A percentile compares a stretch with the other conserved stretches of the same genome.
These are phyloP conservation scores for Copidosoma floridanum DNA, from an alignment of 1,140 invertebrate species.

Conservation along the genomic window DNA sequence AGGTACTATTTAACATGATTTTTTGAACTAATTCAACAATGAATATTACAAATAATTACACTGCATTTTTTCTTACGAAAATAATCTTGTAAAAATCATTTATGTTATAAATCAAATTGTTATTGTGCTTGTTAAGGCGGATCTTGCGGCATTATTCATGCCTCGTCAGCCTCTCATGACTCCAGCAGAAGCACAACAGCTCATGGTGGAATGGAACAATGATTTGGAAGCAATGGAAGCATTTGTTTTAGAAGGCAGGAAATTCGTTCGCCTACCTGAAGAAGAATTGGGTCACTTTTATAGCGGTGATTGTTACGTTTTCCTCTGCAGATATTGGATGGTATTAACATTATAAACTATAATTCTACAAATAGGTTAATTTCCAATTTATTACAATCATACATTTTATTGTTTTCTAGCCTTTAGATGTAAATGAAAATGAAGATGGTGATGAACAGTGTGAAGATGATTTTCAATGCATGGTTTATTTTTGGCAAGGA, in stretches of 20 bases:
- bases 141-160: constrained; percentile 93
- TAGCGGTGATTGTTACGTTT: constrained; percentile 96
- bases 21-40: too few relatives aligned
- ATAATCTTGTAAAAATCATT: too few relatives aligned
- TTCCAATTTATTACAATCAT: constrained; percentile 5
- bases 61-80: too few relatives aligned
- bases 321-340: constrained; percentile 94
- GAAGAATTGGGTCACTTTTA: constrained; percentile 93
- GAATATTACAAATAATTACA: too few relatives aligned
- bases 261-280: constrained; percentile 94
- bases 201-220: constrained; percentile 94
- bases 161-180: constrained; percentile 89
- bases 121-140: too few relatives aligned
- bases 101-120: too few relatives aligned
- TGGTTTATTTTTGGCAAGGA: constrained; percentile 99
- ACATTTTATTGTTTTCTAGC: constrained; percentile 36
- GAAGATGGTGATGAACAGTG: constrained; percentile 67
- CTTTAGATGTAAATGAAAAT: constrained; percentile 62
- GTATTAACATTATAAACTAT: constrained; percentile 42
- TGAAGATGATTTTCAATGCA: constrained; percentile 91
- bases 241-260: constrained; percentile 96
- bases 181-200: constrained; percentile 79
- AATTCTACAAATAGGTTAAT: not conserved
- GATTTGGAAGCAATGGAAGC: constrained; percentile 96
- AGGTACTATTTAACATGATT: too few relatives aligned